A percentile compares a stretch with the other conserved stretches of the same genome.
Conservation (phyloP, 2,888 invertebrate genomes). For the Morpho deidamia region DNA sequence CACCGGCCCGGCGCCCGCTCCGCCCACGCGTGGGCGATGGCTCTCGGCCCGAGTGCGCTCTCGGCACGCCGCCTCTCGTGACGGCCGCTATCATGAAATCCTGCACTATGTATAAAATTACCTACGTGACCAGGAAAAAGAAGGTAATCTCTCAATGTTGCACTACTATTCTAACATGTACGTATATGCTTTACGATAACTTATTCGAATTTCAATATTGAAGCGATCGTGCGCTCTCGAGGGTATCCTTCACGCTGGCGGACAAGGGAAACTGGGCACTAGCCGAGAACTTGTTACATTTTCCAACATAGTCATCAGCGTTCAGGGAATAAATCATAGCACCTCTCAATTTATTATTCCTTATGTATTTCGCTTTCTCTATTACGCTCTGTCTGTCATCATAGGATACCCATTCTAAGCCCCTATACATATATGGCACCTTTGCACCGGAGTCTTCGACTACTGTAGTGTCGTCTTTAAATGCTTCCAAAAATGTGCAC, state of each 20-base stretch:
- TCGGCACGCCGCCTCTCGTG: conserved; percentile 4
- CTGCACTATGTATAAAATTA: conserved; percentile 71
- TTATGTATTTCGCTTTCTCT: conserved; percentile 83
- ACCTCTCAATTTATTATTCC: conserved; percentile 82
- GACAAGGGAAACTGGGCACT: conserved; percentile 35
- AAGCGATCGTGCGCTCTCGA: conserved; percentile 11
- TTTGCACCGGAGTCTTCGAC: conserved; percentile 82
- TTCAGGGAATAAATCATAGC: conserved; percentile 92
- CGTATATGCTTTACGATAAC: background rate
- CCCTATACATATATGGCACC: conserved; percentile 86
- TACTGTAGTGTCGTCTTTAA: conserved; percentile 64
- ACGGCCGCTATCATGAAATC: conserved; percentile 51
- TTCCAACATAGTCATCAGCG: conserved; percentile 84
- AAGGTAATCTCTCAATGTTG: conserved; percentile 46
- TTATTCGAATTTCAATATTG: background rate
- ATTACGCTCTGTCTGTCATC: conserved; percentile 85
- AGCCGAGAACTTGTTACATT: conserved; percentile 55
- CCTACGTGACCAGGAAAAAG: conserved; percentile 63
- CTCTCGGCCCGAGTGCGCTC: conserved; percentile 6
- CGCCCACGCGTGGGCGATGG: conserved; percentile 25
- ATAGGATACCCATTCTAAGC: conserved; percentile 89
- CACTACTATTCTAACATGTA: background rate
- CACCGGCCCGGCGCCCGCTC: too few relatives aligned
- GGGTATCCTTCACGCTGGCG: conserved; percentile 39
- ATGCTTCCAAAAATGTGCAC: conserved; percentile 81